Evolutionary conservation across 2,797 vertebrate genomes (phyloP), one percentile per base, ranked within the genome.

Genomic region (Tapera naevia): DNA sequence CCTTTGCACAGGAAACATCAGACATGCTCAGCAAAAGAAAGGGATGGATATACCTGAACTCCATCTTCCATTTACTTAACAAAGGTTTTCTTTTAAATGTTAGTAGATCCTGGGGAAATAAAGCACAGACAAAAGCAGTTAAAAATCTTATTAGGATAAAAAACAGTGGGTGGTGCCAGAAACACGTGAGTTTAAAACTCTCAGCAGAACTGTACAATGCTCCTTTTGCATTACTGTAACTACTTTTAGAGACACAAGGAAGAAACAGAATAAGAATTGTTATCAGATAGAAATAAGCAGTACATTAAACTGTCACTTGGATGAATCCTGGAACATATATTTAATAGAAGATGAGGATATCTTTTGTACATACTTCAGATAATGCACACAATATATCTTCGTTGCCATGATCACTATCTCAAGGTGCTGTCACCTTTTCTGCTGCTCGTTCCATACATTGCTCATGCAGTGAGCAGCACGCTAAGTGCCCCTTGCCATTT

Each of bases 111-210:
- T 64, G 39, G 50, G 65, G 69, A 89, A 93, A 86, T 50, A 92
- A 93, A 94, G 87, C 72, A 95, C 69, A 95, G 12, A 91, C 45
- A 92, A 86, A 89, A 95, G 33, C 69, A 74, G 71, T 89, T 88
- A 80, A 50, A 91, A 93, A 69, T 61, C 16, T 37, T 71, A 32
- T 74, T 71, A 78, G 69, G 41, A 89, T 83, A 91, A 86, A 89
- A 93, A 91, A 80, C 86, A 83, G 91, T 0, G 7, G n/a, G 73
- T 80, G 58, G 51, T 91, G 62, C 86, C 91, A 74, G 79, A 89
- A 83, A 83, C 45, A 60, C 1, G 1, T 23, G 32, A n/a, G 23
- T 91, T 96, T 86, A 81, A 82, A 78, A 71, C 45, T 91, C 71
- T 32, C 16, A 22, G 39, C 37, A 89, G 75, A 74, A 83, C n/a